These are phyloP conservation scores for Anorthoa munda DNA, from an alignment of 2,888 invertebrate species.

Conservation along the genomic window DNA sequence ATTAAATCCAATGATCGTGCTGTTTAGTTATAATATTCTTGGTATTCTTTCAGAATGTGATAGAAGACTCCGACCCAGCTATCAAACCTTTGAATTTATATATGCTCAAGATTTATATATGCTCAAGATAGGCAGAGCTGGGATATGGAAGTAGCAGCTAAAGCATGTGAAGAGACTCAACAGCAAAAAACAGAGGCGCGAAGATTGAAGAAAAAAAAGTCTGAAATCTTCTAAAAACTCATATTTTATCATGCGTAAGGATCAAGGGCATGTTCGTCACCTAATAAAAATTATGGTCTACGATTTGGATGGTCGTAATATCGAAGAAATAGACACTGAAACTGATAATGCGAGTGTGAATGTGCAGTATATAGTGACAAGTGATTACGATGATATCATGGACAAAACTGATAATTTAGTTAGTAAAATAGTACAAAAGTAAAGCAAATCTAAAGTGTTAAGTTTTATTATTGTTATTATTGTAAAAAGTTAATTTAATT, in stretches of 20 bases:
- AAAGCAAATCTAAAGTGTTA: no score
- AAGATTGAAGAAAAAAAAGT: not conserved
- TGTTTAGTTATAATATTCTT: no score
- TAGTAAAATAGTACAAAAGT: no score
- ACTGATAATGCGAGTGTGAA: no score
- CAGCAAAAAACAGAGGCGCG: not conserved
- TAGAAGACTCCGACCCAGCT: not conserved
- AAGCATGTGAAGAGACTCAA: not conserved
- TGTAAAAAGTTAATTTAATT: no score
- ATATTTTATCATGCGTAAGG: not conserved
- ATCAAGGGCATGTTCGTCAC: not conserved
- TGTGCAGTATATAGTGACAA: no score
- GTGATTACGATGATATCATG: no score
- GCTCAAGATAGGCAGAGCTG: conserved; percentile 5
- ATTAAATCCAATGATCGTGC: not conserved
- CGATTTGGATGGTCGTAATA: not conserved
- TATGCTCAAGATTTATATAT: conserved; percentile 6
- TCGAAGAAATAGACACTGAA: not conserved
- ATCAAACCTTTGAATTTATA: conserved; percentile 1
- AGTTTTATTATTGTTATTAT: no score
- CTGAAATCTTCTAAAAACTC: not conserved
- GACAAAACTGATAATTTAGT: no score
- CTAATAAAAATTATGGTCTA: not conserved
- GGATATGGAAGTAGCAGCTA: not conserved
- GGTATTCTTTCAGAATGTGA: not conserved